Base-by-base conservation (phyloP, 2,888 invertebrate species). In the Tachina lurida region DNA sequence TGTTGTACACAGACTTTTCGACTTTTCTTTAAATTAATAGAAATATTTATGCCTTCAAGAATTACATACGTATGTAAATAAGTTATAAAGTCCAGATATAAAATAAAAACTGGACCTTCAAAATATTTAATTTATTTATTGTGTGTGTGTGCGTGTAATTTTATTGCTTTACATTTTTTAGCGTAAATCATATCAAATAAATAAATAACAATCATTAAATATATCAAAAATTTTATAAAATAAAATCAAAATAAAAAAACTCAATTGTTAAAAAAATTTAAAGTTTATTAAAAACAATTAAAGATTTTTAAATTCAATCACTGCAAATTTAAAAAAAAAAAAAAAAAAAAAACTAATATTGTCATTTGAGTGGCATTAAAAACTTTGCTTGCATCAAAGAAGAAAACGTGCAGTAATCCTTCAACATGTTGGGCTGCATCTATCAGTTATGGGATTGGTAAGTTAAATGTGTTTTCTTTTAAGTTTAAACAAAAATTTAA, bases 401-500 rank as follows among this genome's bases (percentile, higher is more conserved):
- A 41, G 3, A 39, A 63, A 70, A 75, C 19, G 17, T 60, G 12
- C 67, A 56, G 56, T 47, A 87, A 86, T 74, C 62, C 62, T 81
- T 74, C 81, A 87, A 49, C 90, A 95, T 95, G 95, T 94, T 95
- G 90, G 94, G 94, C 89, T 95, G 95, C 91, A 93, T 95, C 89
- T 95, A 95, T 94, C 94, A 94, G 90, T 93, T 95, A 87, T 94
- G 94, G 93, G 94, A 94, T 90, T 95, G 94, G 94, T 94, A 92
- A 94, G 94, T 92, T 73, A 2, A 41, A 41, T 88, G 10, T 45
- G 22, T 45, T 22, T 31, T 19, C 31, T 31, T 31, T 31, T 31
- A 31, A 31, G 31, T 7, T 22, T n/a, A n/a, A 22, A 54, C 47
- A 70, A 49, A 67, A 22, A 39, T 54, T 68, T 56, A 31, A 31